A percentile compares a stretch with the other conserved stretches of the same genome.
These are phyloP conservation scores for Ptychadena robeensis DNA, from an alignment of 2,797 vertebrate genomes.

Conservation along the genomic window DNA sequence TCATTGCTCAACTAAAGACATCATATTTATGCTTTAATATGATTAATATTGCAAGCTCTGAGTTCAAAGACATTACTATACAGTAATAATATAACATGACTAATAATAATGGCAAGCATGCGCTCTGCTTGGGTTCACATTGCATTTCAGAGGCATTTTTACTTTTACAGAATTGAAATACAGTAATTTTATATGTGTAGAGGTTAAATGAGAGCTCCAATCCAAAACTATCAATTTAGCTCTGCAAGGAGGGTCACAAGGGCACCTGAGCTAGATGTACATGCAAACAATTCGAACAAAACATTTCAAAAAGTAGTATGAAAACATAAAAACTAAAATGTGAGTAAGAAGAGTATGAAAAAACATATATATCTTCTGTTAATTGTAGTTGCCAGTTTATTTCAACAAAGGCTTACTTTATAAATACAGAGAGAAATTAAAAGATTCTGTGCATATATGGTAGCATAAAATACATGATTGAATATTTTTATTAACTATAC, in stretches of 20 bases:
- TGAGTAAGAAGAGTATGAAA: no score
- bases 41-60: slow-evolving; percentile 32
- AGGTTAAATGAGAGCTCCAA: not conserved
- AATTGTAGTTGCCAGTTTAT: no score
- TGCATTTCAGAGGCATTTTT: slow-evolving; percentile 13
- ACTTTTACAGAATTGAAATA: not conserved
- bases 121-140: slow-evolving; percentile 35
- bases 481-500: no score
- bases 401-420: no score
- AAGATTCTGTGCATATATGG: no score
- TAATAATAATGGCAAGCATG: slow-evolving; percentile 45
- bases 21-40: slow-evolving; percentile 21
- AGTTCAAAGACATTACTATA: slow-evolving; percentile 36
- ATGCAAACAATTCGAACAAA: not conserved
- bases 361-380: no score
- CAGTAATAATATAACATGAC: slow-evolving; percentile 31
- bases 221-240: not conserved
- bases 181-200: not conserved
- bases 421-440: no score
- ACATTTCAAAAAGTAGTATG: not conserved
- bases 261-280: not conserved
- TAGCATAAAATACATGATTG: no score
- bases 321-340: not conserved
- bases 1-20: slow-evolving; percentile 19
- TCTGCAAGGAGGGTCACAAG: not conserved